Evolutionary conservation across 1,140 invertebrate genomes (phyloP).

Genomic region (Chironomus striatipennis): DNA sequence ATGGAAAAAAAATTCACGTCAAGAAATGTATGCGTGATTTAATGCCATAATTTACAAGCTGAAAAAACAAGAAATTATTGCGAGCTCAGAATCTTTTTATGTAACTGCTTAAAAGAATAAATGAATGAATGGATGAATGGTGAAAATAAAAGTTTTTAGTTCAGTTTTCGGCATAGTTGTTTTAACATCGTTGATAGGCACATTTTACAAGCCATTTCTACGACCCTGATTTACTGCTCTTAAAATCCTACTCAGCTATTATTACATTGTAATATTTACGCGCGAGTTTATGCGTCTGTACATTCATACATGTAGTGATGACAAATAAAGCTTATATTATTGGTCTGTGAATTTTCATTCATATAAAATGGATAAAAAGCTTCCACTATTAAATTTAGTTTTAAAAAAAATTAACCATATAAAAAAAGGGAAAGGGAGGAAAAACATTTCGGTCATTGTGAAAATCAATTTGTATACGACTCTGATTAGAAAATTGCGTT

Average conservation of each 20-base stretch:
- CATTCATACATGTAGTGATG: not conserved
- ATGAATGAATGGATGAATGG: no score
- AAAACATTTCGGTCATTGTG: not conserved
- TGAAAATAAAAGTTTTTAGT: not conserved
- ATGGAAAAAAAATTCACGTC: slow-evolving; percentile 3
- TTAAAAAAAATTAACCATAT: no score
- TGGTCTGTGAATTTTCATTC: not conserved
- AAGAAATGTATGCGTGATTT: slow-evolving; percentile 3
- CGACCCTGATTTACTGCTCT: not conserved
- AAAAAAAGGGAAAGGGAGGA: not conserved
- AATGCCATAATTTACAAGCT: slow-evolving; percentile 3
- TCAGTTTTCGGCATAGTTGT: not conserved
- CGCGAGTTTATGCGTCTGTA: not conserved
- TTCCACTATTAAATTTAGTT: no score
- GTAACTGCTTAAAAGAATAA: not conserved
- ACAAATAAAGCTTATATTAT: not conserved
- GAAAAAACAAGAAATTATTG: slow-evolving; percentile 4
- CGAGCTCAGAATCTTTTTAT: slow-evolving; percentile 3
- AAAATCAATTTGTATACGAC: not conserved
- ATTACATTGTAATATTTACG: not conserved
- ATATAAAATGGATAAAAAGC: not conserved
- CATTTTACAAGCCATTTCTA: slow-evolving; percentile 3
- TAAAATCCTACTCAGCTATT: not conserved
- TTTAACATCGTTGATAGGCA: not conserved
- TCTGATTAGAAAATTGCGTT: not conserved